Evolutionary conservation across 2,113 vertebrate genomes (phyloP), one percentile per base, ranked within the genome.

Genomic region (Amazona guildingii): DNA sequence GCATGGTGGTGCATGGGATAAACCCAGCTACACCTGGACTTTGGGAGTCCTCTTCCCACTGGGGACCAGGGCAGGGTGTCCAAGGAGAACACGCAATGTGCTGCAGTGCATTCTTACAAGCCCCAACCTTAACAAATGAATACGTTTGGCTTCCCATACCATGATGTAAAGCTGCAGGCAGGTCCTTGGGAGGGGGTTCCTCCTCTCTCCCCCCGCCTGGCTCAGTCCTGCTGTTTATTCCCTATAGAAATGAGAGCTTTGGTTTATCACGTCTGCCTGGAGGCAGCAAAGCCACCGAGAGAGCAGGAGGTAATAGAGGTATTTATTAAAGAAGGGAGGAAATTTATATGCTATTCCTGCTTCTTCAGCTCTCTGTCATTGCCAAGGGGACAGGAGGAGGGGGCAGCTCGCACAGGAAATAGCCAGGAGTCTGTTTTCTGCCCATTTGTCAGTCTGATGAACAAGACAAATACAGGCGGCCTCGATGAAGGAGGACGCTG

Each of bases 261-360:
- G 31, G 87, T 90, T 90, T 25, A 63, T 92, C 92, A 83, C 59
- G 7, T 84, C 88, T 94, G 96, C 92, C 88, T 66, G 73, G 77
- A 2, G 95, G 95, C 94, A 92, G 92, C 75, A 20, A 83, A 96
- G 86, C 57, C 79, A 61, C 88, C 17, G 16, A 80, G 72, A 66
- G 78, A 83, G 88, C 9, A 1, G 75, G 12, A 90, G 91, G 95
- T 94, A 97, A 97, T 94, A 77, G 93, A 96, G 90, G 95, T 96
- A 96, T 97, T 97, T 96, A 96, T 97, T 97, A 96, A 94, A 78
- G 86, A 88, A 86, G 84, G 52, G 77, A 94, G 72, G 86, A 86
- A 92, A 96, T 97, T 97, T 94, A 96, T 97, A 95, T 72, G 95
- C 94, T 87, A 87, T 83, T 97, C 94, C 86, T 82, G 96, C 94